Conservation (phyloP, 2,113 vertebrate species). For the Paramisgurnus dabryanus region DNA sequence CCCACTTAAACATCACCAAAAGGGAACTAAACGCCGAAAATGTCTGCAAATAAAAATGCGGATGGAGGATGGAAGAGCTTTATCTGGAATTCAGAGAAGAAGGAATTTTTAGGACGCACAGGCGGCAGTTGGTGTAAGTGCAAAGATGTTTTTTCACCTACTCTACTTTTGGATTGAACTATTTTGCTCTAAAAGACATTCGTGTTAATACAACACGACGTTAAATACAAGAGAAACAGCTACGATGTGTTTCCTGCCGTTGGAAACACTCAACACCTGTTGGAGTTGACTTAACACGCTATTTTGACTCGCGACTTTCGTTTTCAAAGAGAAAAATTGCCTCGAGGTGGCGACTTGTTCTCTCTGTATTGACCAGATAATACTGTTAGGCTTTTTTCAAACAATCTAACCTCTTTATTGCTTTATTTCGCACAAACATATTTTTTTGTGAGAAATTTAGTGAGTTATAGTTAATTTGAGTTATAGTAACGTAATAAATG, state of each 20-base stretch:
- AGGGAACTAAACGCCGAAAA: slow-evolving; percentile 61
- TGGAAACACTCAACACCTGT: slow-evolving; percentile 69
- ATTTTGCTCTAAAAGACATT: background rate
- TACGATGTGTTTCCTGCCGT: slow-evolving; percentile 46
- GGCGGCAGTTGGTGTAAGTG: slow-evolving; percentile 90
- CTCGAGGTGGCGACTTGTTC: background rate
- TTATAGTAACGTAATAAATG: background rate
- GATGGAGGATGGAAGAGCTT: slow-evolving; percentile 88
- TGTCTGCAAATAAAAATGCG: slow-evolving; percentile 84
- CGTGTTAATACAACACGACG: background rate
- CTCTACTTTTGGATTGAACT: slow-evolving; percentile 15
- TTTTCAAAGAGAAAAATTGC: slow-evolving; percentile 57
- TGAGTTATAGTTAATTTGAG: background rate
- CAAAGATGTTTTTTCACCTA: background rate
- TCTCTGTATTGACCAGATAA: background rate
- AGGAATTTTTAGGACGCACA: slow-evolving; percentile 88
- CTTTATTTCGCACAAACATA: too few species aligned
- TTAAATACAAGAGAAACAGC: background rate
- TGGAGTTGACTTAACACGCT: slow-evolving; percentile 58
- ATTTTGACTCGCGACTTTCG: slow-evolving; percentile 67
- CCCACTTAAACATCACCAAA: slow-evolving; percentile 36
- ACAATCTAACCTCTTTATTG: too few species aligned
- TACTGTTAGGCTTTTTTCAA: background rate
- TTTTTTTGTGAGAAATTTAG: too few species aligned
- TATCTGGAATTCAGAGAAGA: slow-evolving; percentile 90